phyloP scores from a whole-genome alignment of 2,797 vertebrate genomes.

The Amphiprion clarkii region DNA sequence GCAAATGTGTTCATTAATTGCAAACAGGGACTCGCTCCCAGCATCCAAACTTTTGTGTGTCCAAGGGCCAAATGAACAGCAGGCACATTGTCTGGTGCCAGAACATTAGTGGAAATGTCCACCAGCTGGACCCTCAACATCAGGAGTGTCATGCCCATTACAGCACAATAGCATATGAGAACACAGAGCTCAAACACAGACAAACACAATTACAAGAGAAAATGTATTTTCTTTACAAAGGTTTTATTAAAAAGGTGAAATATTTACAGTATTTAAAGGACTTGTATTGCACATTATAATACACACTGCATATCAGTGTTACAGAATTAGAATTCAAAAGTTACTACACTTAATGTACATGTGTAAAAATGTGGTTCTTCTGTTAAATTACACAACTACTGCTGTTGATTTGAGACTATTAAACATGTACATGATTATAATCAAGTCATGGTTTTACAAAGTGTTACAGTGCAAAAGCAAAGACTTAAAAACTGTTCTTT shows the following conservation, averaged over 20 bases:
- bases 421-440: background rate
- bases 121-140: conserved; percentile 50
- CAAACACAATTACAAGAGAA: background rate
- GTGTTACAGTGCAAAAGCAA: conserved; percentile 17
- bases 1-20: conserved; percentile 12
- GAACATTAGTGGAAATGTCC: conserved; percentile 48
- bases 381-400: conserved; percentile 31
- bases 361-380: conserved; percentile 11
- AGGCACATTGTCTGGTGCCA: conserved; percentile 17
- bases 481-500: background rate
- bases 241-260: conserved; percentile 42
- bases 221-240: background rate
- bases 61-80: conserved; percentile 38
- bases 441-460: background rate
- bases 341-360: background rate
- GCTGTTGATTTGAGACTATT: conserved; percentile 16
- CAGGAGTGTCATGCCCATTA: conserved; percentile 12
- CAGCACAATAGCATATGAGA: conserved; percentile 6
- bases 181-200: conserved; percentile 6
- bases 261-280: conserved; percentile 54
- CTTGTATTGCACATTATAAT: conserved; percentile 36
- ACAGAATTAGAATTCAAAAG: background rate
- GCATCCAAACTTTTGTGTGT: conserved; percentile 19
- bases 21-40: conserved; percentile 1
- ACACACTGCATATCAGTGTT: background rate